Evolutionary conservation across 2,797 vertebrate genomes (phyloP), one percentile per base, ranked within the genome.

Genomic region (Eurystomus glaucurus): DNA sequence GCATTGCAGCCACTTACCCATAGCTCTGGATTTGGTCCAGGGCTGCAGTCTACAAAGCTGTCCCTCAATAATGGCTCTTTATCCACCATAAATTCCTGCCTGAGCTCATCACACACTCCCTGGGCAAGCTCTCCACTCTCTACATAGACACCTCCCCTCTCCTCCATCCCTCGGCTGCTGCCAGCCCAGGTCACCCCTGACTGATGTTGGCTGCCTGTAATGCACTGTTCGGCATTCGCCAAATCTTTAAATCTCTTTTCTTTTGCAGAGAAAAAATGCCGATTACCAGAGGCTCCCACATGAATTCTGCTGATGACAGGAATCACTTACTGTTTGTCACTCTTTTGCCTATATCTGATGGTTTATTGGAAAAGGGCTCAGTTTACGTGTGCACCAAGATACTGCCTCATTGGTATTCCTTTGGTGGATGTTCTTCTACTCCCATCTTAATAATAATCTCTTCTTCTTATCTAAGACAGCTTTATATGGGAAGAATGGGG

Each of bases 361-460:
- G n/a, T 91, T 91, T 88, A 16, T 54, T 72, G 90, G 84, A 69
- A 92, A 85, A 88, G 61, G 82, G 78, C 69, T 94, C 57, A 19
- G 65, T 71, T 92, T 88, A n/a, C 84, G 74, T 62, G 78, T n/a
- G 77, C 61, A n/a, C 61, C 76, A 60, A 91, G 86, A 69, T 43
- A 61, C 1, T 37, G n/a, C 81, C 96, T 96, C 94, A 96, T 97
- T 97, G 92, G 61, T 96, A 97, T 97, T 97, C 95, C 68, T 93
- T 91, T 62, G 26, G 54, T 75, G 61, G 93, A 83, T 37, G 61
- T 46, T 95, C 69, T 85, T 85, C 84, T 88, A 54, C 75, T 97
- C 81, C 81, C 96, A 97, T 97, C 96, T 97, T 97, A 97, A 97
- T 95, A 96, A 93, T 96, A 50, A 96, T 97, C 96, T 97, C 78